Evolutionary conservation across 2,888 invertebrate genomes (phyloP).

Genomic region (Phortica magna): DNA sequence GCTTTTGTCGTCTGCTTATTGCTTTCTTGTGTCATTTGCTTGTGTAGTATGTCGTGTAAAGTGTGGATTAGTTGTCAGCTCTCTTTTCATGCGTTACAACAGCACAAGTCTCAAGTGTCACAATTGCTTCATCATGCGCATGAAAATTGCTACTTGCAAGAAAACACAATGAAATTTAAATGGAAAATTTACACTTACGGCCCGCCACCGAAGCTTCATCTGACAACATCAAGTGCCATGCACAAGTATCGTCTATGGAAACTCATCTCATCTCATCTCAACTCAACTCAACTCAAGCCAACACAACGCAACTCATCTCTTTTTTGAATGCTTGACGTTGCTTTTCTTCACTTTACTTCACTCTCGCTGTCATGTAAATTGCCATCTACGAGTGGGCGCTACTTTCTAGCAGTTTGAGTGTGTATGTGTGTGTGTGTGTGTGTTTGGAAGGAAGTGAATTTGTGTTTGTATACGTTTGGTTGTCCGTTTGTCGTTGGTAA

Average conservation of each 20-base stretch:
- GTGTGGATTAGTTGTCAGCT: neutral
- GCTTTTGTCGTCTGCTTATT: neutral
- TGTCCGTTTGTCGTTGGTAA: constrained; percentile 5
- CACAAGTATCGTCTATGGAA: neutral
- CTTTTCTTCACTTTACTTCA: constrained; percentile 12
- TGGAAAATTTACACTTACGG: constrained; percentile 16
- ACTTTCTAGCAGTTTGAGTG: neutral
- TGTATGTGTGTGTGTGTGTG: neutral
- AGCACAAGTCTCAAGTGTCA: constrained; percentile 13
- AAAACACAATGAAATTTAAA: constrained; percentile 38
- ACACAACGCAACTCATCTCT: neutral
- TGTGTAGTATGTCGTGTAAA: neutral
- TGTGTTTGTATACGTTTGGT: constrained; percentile 4
- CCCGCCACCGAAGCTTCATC: neutral
- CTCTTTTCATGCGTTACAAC: neutral
- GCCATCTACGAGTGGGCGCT: neutral
- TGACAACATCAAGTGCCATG: constrained; percentile 6
- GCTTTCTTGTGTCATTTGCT: neutral
- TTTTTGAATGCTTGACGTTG: neutral
- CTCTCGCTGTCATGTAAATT: constrained; percentile 21
- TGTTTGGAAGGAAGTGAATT: neutral
- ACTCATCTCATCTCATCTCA: neutral
- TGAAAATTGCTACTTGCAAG: constrained; percentile 29
- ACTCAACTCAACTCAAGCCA: neutral
- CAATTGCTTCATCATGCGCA: constrained; percentile 24